Percentiles rank a stretch among this genome's conserved stretches.
These are phyloP conservation scores for Phyllotreta striolata DNA, from an alignment of 2,888 invertebrate species.

Conservation along the genomic window DNA sequence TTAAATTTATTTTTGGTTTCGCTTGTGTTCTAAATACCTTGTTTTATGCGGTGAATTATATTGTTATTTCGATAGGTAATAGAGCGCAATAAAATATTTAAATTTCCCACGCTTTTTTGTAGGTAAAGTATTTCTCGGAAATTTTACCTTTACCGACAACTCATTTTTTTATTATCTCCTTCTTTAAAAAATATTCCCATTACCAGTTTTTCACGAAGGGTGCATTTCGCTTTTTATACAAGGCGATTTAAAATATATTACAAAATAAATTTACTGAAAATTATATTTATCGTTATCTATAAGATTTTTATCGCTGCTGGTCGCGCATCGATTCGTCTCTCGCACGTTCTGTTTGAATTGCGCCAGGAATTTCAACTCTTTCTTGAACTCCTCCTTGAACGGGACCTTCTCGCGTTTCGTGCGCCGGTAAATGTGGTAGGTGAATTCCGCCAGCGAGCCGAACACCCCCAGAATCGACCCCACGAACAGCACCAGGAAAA, in stretches of 20 bases:
- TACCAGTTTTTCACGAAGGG: background rate
- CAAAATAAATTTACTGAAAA: background rate
- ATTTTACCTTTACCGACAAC: too few relatives aligned
- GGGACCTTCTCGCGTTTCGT: constrained; percentile 63
- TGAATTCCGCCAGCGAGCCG: constrained; percentile 75
- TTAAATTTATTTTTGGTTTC: too few relatives aligned
- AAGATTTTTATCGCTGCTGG: constrained; percentile 26
- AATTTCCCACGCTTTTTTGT: too few relatives aligned
- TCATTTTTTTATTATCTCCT: too few relatives aligned
- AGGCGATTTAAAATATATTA: background rate
- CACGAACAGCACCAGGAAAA: constrained; percentile 77
- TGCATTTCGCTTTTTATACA: too few relatives aligned
- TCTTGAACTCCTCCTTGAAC: constrained; percentile 70
- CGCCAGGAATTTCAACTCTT: constrained; percentile 77
- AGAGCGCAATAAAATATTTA: too few relatives aligned
- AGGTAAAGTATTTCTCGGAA: too few relatives aligned
- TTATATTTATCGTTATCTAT: constrained; percentile 24
- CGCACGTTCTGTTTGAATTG: constrained; percentile 76
- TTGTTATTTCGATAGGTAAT: too few relatives aligned
- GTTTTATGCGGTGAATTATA: too few relatives aligned
- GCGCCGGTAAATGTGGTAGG: constrained; percentile 61
- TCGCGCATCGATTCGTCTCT: constrained; percentile 61
- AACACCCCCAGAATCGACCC: constrained; percentile 72
- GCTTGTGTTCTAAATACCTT: too few relatives aligned
- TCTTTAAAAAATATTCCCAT: too few relatives aligned